These are phyloP conservation scores for Helicolenus hilgendorfi DNA, from an alignment of 2,797 vertebrate genomes.

Conservation along the genomic window DNA sequence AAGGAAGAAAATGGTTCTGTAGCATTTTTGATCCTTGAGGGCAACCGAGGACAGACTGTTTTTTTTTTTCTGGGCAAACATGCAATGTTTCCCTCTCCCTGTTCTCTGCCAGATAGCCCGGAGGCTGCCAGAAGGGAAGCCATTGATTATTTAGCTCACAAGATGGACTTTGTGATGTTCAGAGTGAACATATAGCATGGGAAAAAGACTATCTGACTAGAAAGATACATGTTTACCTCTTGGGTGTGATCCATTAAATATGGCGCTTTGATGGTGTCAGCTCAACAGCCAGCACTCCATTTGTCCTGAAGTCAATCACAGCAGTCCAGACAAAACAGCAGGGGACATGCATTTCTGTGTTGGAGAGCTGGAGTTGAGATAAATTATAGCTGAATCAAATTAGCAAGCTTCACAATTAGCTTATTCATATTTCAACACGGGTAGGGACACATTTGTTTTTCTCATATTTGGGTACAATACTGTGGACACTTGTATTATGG, in stretches of 20 bases:
- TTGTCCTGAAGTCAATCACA: conserved; percentile 61
- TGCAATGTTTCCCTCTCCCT: conserved; percentile 54
- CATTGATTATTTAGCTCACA: conserved; percentile 84
- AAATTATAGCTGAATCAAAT: conserved; percentile 28
- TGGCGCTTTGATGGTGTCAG: conserved; percentile 58
- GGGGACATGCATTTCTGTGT: conserved; percentile 7
- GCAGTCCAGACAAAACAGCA: conserved; percentile 29
- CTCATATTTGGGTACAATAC: conserved; percentile 11
- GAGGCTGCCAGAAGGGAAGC: conserved; percentile 70
- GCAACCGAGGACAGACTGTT: conserved; percentile 2
- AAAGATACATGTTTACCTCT: conserved; percentile 69
- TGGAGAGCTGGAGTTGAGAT: conserved; percentile 14
- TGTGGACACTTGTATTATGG: conserved; percentile 27
- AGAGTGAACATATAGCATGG: conserved; percentile 58
- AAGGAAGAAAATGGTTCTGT: conserved; percentile 57
- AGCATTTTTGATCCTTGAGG: background rate
- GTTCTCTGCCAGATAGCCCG: conserved; percentile 61
- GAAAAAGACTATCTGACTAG: conserved; percentile 52
- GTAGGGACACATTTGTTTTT: background rate
- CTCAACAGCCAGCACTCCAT: conserved; percentile 32
- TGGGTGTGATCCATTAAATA: conserved; percentile 67
- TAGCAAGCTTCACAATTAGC: conserved; percentile 27
- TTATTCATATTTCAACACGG: conserved; percentile 27
- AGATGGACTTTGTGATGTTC: conserved; percentile 76
- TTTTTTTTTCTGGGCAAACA: conserved; percentile 59